Evolutionary conservation across 2,113 vertebrate species (phyloP).

Genomic region (Podiceps cristatus): DNA sequence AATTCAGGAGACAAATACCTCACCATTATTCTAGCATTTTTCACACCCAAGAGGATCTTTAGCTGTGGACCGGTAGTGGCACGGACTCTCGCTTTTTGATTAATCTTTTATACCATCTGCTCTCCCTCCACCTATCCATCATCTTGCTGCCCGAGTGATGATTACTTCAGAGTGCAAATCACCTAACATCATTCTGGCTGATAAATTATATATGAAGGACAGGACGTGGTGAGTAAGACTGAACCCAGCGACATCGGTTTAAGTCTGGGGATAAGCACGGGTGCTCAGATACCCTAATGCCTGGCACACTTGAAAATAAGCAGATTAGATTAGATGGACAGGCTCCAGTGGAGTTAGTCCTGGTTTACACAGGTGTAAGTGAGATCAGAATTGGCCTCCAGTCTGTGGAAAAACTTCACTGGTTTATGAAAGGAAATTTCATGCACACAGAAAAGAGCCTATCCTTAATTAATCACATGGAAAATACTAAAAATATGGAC

Average conservation of each 20-base stretch:
- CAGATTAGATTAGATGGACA: not conserved
- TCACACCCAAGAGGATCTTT: conserved; percentile 59
- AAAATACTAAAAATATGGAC: conserved; percentile 3
- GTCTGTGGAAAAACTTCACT: conserved; percentile 27
- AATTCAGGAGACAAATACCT: conserved; percentile 58
- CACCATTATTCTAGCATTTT: conserved; percentile 57
- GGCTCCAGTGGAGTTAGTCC: not conserved
- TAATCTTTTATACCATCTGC: conserved; percentile 68
- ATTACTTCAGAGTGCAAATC: conserved; percentile 68
- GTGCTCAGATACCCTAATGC: not conserved
- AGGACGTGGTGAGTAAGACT: conserved; percentile 8
- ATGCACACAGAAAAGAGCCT: not conserved
- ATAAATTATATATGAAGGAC: conserved; percentile 68
- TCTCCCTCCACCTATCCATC: conserved; percentile 55
- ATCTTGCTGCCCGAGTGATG: conserved; percentile 54
- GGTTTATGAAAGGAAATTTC: conserved; percentile 46
- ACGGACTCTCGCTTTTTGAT: conserved; percentile 17
- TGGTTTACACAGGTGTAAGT: conserved; percentile 58
- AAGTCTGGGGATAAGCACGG: not conserved
- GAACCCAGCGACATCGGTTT: not conserved
- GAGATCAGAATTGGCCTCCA: conserved; percentile 63
- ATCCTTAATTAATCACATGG: conserved; percentile 29
- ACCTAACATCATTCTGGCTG: conserved; percentile 56
- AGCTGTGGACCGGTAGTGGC: conserved; percentile 17
- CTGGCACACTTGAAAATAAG: not conserved